Evolutionary conservation across 2,797 vertebrate genomes (phyloP), one percentile per base, ranked within the genome.

Genomic region (Poecilia wingei): DNA sequence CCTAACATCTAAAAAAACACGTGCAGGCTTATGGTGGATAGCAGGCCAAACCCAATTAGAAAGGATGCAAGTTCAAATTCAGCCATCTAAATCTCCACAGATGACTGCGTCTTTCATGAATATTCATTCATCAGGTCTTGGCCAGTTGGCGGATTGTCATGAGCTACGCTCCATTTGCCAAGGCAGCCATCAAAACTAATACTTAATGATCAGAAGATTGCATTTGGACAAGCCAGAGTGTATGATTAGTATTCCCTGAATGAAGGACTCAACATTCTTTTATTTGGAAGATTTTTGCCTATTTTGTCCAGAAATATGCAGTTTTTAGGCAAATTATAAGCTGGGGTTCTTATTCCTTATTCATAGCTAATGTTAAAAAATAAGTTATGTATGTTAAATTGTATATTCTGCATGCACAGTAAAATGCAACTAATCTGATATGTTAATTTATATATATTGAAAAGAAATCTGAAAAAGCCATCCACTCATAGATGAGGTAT

Each of bases 111-210:
- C 68, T 68, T 75, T 79, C 78, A 86, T 93, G 85, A 90, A 92
- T 91, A 92, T 92, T 89, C 86, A 91, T 82, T 79, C 31, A 76
- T 49, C 75, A 57, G 82, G 75, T 79, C 66, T 61, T 55, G 51
- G 84, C 89, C 86, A 87, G 85, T 91, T 89, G 92, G 89, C 85
- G 39, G 82, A 80, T 85, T 84, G 79, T 83, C 82, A 78, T 79
- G 82, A 81, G 85, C 88, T 83, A 70, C 53, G 88, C 89, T 87
- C 66, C 82, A 83, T 90, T 93, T 85, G 84, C 82, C 84, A 85
- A 89, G 78, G 64, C 79, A 89, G 84, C 81, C 88, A 87, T 90
- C 82, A 84, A 88, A 89, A 86, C 87, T 81, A 77, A 83, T 86
- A 89, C 72, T 81, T 83, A 87, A 90, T 85, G 84, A 86, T 87